Base-by-base conservation (phyloP, 1,140 invertebrate genomes). In the Euwallacea fornicatus region DNA sequence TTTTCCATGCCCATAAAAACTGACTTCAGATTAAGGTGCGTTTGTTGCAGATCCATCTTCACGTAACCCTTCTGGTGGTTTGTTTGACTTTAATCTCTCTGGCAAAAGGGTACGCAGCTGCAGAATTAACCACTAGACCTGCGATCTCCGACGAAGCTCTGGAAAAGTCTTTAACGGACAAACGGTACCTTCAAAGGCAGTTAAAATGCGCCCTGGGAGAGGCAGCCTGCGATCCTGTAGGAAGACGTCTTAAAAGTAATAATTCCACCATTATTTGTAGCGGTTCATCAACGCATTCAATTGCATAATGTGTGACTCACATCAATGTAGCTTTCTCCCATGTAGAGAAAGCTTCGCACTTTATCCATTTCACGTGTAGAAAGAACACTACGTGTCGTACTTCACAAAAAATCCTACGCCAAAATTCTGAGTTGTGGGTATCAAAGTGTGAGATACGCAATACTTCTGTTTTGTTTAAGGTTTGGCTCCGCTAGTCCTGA, bases 151-250 rank as follows among this genome's bases (percentile, higher is more conserved):
- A 90, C 75, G 88, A 88, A 13, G 85, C 86, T 47, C 78, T 91
- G 0, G 86, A 90, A 11, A 84, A 83, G 42, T 88, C 88, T 0
- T 82, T 91, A 21, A 88, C 84, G 67, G 88, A 91, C 78, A 86
- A 86, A 71, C 81, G 89, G n/a, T 91, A 90, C 76, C 83, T 91
- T 64, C 84, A 83, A 76, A 83, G 89, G 74, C 89, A 90, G 76
- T 81, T 91, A 42, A 89, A 90, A 76, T 91, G 90, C 76, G 88
- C 88, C 16, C 79, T 90, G 1, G 88, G 89, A 7, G 88, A 90
- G 79, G 89, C 85, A 4, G 84, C 87, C 0, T 91, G 90, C 73
- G 90, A 91, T 76, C 86, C 88, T 7, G 86, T 90, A 7, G 90
- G 90, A 60, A 85, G 88, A 69, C 82, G 88, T 70, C 81, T 91